Base-by-base conservation (phyloP, 2,797 vertebrate genomes). In the Falco cherrug region DNA sequence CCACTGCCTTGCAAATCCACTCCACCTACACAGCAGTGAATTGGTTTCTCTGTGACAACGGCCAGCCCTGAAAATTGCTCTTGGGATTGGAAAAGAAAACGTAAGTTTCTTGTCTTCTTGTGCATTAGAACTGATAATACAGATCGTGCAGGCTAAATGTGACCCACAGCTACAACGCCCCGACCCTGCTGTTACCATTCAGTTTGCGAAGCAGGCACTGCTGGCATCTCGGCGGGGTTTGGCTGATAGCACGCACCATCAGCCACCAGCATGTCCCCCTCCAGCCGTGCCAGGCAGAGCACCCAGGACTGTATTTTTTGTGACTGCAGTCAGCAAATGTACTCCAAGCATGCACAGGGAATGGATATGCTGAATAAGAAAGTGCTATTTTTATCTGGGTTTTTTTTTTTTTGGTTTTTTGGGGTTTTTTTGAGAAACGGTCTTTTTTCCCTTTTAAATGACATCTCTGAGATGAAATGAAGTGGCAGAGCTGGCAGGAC, bases 351-450 rank as follows among this genome's bases (percentile, higher is more conserved):
- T 0, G 3, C 33, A n/a, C 0, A 0, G 26, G 45, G 57, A 78
- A 68, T 41, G 39, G 61, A 85, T 69, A 77, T 50, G 93, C 94
- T 94, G 94, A 94, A 89, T 77, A 89, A 80, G 89, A 48, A 87
- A 80, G 43, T 31, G 68, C 68, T 97, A 74, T 90, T 95, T 97
- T 92, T 84, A 87, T 59, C 63, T 21, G 21, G 3, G 22, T 10
- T 24, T 79, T 78, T 93, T 22, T 43, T 41, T 45, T 45, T 18
- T 43, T 17, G 16, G 3, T 10, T 39, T 39, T 39, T 39, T 39
- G 39, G 11, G 37, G 10, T 37, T 39, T 39, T 39, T 39, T 39
- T 39, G 63, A 35, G 10, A 82, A 90, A 70, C 0, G 3, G 26
- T 41, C 18, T 67, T 77, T 88, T 93, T 80, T 24, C 7, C 14